Base-by-base conservation (phyloP, 2,888 invertebrate genomes). In the Agonopterix arenella region DNA sequence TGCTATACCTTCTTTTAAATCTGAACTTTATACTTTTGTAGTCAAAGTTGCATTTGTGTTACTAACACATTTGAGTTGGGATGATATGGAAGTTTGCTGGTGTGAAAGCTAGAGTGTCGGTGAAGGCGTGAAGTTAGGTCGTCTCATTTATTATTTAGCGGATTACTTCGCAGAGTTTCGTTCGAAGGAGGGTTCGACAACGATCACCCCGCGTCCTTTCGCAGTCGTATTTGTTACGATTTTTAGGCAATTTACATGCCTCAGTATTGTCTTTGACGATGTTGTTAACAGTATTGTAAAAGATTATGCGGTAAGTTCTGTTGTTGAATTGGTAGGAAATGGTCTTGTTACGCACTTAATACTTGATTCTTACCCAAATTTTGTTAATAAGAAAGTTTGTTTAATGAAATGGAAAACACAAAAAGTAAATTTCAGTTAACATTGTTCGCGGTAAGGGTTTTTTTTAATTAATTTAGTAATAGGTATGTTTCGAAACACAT, bases 131-230 rank as follows among this genome's bases (percentile, higher is more conserved):
- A 85, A 86, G 84, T 85, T 83, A 73, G 80, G 75, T 78, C 80
- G 74, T 80, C 83, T 84, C 83, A 85, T 89, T 81, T 89, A 89
- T 86, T 88, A 89, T 89, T 89, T 77, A 89, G 67, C 65, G 73
- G 72, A 80, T 83, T 78, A 75, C 80, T 72, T 28, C 28, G 28
- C 28, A 28, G 28, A 28, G 28, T 28, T 28, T 28, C 28, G 28
- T 28, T 28, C 28, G 7, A 28, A 28, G 28, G 28, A 53, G 55
- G 58, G 52, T 52, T 50, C 46, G 38, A 46, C 50, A 47, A 52
- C 60, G 55, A 57, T 58, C 58, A 60, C 52, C 56, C 28, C 50
- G 48, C 55, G 58, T 56, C 58, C 52, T 54, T 47, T 44, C 50
- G 18, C 49, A 51, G 42, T 28, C 28, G 28, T 28, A 28, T 60